Evolutionary conservation across 2,113 vertebrate genomes (phyloP).

Genomic region (Megaptera novaeangliae): DNA sequence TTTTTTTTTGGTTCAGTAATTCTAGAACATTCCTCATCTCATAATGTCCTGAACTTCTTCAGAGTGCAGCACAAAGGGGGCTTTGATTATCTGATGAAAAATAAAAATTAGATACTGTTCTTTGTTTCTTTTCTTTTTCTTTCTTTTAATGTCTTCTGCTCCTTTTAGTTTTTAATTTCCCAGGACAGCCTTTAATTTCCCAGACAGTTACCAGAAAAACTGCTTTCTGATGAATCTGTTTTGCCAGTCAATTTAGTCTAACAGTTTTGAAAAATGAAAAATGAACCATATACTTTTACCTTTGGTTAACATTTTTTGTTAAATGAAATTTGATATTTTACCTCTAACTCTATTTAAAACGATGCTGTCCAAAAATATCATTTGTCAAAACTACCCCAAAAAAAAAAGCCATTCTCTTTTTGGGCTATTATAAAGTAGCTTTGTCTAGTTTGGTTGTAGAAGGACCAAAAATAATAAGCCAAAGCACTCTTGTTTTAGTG

Average conservation of each 20-base stretch:
- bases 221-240: constrained; percentile 3
- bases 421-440: background rate
- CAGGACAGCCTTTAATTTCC: constrained; percentile 12
- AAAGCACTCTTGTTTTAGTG: background rate
- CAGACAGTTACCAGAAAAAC: constrained; percentile 31
- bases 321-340: constrained; percentile 53
- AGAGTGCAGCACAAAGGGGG: background rate
- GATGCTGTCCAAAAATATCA: constrained; percentile 18
- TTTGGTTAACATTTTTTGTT: constrained; percentile 44
- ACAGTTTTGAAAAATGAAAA: constrained; percentile 57
- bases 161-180: constrained; percentile 34
- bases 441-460: constrained; percentile 16
- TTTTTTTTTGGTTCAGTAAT: constrained; percentile 56
- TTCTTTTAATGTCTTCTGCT: background rate
- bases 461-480: constrained; percentile 8
- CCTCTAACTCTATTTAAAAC: constrained; percentile 41
- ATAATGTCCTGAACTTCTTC: constrained; percentile 37
- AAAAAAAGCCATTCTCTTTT: background rate
- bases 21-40: constrained; percentile 43
- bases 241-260: constrained; percentile 14
- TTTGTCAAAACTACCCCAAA: background rate
- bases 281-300: constrained; percentile 22
- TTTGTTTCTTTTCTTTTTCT: constrained; percentile 11
- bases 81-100: constrained; percentile 50
- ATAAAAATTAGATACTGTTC: constrained; percentile 11